Evolutionary conservation across 2,888 invertebrate species (phyloP).

Genomic region (Scrobipalpa costella): DNA sequence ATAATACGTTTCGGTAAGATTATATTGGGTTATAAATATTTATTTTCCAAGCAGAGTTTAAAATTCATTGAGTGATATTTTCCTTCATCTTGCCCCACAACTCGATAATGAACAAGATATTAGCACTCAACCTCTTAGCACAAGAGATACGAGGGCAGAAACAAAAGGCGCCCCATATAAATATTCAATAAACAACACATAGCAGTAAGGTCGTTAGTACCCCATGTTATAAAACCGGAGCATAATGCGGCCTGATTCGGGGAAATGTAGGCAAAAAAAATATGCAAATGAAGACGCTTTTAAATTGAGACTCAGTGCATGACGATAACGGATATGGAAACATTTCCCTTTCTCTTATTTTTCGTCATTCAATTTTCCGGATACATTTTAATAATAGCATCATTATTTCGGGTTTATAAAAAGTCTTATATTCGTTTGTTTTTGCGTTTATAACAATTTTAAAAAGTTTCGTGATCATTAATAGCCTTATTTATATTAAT

Average conservation of each 20-base stretch:
- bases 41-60: too few species aligned
- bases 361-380: neutral
- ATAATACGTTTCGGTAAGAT: too few species aligned
- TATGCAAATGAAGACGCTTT: neutral
- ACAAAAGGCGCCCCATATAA: slow-evolving; percentile 38
- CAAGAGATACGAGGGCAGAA: slow-evolving; percentile 24
- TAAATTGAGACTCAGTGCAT: neutral
- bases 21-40: too few species aligned
- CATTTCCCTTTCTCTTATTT: neutral
- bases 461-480: neutral
- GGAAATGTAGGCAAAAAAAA: neutral
- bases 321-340: slow-evolving; percentile 1
- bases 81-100: neutral
- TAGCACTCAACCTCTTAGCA: slow-evolving; percentile 18
- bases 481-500: neutral
- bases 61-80: neutral
- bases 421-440: neutral
- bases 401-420: neutral
- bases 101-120: slow-evolving; percentile 19
- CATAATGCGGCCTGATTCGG: neutral
- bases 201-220: slow-evolving; percentile 28
- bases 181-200: slow-evolving; percentile 43
- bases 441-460: neutral
- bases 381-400: neutral
- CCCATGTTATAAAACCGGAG: slow-evolving; percentile 13